Percentiles rank a stretch among this genome's conserved stretches.
Conservation (phyloP, 2,888 invertebrate genomes). For the Troglohyphantes excavatus region DNA sequence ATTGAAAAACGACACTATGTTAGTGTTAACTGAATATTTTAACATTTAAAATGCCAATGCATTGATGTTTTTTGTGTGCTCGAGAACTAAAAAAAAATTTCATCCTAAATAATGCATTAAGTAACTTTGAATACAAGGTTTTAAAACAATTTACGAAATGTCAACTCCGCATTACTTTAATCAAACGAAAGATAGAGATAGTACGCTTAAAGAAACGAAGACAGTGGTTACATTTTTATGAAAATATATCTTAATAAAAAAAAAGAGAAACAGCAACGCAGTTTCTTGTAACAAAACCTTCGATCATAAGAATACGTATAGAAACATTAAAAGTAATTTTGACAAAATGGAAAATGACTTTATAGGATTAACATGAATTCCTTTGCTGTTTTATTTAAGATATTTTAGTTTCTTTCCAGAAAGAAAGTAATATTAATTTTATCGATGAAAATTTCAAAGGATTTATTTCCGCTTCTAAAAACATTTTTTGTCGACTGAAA, state of each 20-base stretch:
- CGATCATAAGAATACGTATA: not conserved
- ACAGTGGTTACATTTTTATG: not conserved
- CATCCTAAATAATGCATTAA: not conserved
- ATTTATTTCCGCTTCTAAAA: not conserved
- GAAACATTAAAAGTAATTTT: not conserved
- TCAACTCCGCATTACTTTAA: not conserved
- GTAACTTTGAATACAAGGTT: not conserved
- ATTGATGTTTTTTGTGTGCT: not conserved
- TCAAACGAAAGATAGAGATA: no score
- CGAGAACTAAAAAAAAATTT: not conserved
- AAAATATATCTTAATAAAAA: not conserved
- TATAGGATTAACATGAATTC: not conserved
- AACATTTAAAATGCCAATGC: not conserved
- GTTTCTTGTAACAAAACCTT: not conserved
- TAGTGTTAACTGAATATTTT: not conserved
- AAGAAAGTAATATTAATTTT: not conserved
- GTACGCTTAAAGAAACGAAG: not conserved
- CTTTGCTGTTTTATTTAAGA: not conserved
- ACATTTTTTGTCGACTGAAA: constrained; percentile 2
- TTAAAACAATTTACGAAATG: not conserved
- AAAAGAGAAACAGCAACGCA: not conserved
- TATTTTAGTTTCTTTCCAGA: not conserved
- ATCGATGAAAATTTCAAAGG: not conserved
- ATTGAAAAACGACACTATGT: not conserved
- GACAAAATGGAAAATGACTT: not conserved